Conservation (phyloP, 2,113 vertebrate species). For the Echinops telfairi region DNA sequence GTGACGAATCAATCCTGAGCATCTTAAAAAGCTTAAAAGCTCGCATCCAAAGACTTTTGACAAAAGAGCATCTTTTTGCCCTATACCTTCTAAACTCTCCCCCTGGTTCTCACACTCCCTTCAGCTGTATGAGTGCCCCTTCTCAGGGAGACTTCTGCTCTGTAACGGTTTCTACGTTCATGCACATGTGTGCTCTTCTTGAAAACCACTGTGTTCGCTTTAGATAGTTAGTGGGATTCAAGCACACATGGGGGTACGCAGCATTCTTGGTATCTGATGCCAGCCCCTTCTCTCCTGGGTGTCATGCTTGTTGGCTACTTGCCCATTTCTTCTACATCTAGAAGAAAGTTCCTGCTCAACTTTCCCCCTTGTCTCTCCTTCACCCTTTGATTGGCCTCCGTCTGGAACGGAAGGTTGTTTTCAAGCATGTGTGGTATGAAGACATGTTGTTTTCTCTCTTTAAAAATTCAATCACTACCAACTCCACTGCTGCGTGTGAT, state of each 20-base stretch:
- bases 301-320: neutral
- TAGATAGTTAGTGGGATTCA: neutral
- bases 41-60: no score
- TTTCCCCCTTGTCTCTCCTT: neutral
- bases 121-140: accelerated
- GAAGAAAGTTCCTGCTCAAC: neutral
- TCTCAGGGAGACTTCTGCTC: neutral
- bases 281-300: neutral
- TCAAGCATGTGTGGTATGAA: slow-evolving; percentile 1
- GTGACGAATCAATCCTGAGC: neutral
- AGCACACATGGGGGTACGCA: neutral
- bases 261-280: neutral
- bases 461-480: neutral
- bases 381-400: neutral
- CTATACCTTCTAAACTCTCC: neutral
- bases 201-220: accelerated
- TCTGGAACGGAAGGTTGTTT: neutral
- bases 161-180: no score
- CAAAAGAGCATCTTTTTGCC: neutral
- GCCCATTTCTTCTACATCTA: neutral
- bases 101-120: neutral
- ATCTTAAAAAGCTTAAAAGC: neutral
- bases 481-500: neutral
- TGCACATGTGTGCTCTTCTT: neutral
- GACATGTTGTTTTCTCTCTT: neutral